These are phyloP conservation scores for Rambutsinella grinnellia DNA, from an alignment of 2,888 invertebrate species.

Conservation along the genomic window DNA sequence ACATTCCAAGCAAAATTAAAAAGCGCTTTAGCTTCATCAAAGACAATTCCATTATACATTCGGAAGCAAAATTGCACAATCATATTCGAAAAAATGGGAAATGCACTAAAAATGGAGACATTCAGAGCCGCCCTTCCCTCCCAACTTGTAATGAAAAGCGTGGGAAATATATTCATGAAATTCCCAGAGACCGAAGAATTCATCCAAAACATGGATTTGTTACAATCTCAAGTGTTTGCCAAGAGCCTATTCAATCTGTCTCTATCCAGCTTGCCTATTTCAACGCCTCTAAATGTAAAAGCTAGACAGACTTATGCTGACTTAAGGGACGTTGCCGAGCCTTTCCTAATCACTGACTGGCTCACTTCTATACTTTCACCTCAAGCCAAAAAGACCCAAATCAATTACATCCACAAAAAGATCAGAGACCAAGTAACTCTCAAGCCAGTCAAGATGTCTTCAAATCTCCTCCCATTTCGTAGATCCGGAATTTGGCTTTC, in stretches of 20 bases:
- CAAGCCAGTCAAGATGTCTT: background rate
- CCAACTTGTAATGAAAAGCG: constrained; percentile 14
- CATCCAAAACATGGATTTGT: background rate
- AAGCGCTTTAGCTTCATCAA: background rate
- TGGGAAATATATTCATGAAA: background rate
- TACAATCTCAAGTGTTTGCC: background rate
- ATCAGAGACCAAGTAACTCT: background rate
- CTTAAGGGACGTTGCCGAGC: constrained; percentile 10
- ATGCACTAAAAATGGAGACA: background rate
- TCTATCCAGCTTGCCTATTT: background rate
- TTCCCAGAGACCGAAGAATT: constrained; percentile 15
- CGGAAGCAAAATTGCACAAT: constrained; percentile 21
- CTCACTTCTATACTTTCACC: constrained; percentile 1
- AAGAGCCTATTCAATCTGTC: background rate
- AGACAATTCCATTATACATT: constrained; percentile 15
- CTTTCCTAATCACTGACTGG: constrained; percentile 20
- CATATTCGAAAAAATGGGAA: background rate
- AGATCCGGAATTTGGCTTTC: constrained; percentile 12
- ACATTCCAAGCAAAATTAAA: too few relatives aligned
- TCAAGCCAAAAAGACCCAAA: too few relatives aligned
- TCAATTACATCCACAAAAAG: background rate
- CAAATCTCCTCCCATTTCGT: background rate
- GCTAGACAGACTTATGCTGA: background rate
- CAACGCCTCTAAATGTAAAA: background rate
- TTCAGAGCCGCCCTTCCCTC: constrained; percentile 21